Conservation (phyloP, 2,797 vertebrate species). For the Rallus crepitans region DNA sequence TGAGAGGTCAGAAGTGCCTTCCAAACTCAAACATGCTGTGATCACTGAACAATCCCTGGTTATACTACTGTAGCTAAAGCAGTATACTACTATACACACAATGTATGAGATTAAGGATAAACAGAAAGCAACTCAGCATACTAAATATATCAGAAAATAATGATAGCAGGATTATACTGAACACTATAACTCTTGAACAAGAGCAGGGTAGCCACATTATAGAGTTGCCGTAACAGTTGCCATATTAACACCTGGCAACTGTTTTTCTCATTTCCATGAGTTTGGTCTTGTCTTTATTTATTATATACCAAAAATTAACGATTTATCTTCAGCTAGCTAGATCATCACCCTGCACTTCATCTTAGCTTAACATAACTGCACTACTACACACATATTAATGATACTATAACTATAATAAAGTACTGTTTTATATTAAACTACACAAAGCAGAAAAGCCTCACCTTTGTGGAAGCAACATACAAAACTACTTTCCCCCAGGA, state of each 20-base stretch:
- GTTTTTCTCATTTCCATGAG: background rate
- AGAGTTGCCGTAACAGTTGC: background rate
- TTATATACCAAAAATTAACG: background rate
- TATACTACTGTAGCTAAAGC: background rate
- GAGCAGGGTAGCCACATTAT: background rate
- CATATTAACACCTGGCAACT: background rate
- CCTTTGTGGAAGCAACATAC: slow-evolving; percentile 71
- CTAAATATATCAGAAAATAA: background rate
- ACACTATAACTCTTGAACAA: background rate
- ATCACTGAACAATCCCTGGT: no score
- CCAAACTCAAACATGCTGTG: background rate
- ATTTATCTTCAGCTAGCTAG: background rate
- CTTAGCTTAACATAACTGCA: background rate
- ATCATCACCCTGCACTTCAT: background rate
- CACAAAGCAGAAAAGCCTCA: background rate
- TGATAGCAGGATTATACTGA: background rate
- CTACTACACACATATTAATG: background rate
- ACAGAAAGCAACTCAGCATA: background rate
- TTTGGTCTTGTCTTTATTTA: background rate
- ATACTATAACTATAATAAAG: background rate
- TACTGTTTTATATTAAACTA: background rate
- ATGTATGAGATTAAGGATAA: background rate
- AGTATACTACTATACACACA: background rate
- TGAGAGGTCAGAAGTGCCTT: background rate
- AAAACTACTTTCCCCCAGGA: slow-evolving; percentile 61